Conservation (phyloP, 2,113 vertebrate genomes). For the Poicephalus gulielmi region DNA sequence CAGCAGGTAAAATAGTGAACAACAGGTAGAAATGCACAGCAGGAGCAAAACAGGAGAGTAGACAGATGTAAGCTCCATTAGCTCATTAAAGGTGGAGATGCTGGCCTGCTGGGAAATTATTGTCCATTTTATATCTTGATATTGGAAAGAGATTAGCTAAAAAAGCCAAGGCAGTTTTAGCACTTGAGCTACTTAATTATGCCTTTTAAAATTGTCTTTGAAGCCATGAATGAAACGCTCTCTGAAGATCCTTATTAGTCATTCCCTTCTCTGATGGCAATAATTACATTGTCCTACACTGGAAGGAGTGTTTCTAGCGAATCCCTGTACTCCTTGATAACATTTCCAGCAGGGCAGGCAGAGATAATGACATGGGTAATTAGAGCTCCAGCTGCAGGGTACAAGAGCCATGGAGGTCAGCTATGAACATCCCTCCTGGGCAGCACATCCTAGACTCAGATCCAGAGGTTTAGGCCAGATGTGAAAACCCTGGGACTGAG, state of each 20-base stretch:
- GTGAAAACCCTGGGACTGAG: not conserved
- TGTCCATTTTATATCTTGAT: constrained; percentile 42
- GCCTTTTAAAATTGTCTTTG: constrained; percentile 63
- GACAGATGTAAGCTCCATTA: not conserved
- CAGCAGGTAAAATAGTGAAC: not conserved
- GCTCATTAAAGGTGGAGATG: constrained; percentile 31
- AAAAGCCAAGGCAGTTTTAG: constrained; percentile 30
- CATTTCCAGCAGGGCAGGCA: not conserved
- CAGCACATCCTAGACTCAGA: not conserved
- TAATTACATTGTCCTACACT: constrained; percentile 29
- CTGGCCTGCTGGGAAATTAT: constrained; percentile 48
- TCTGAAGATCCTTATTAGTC: constrained; percentile 54
- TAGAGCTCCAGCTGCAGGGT: not conserved
- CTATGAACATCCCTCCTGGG: not conserved
- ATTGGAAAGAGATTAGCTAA: constrained; percentile 55
- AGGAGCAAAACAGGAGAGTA: not conserved
- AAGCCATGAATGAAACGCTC: not conserved
- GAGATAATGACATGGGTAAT: constrained; percentile 28
- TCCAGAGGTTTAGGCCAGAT: not conserved
- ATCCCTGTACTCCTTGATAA: not conserved
- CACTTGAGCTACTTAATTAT: constrained; percentile 64
- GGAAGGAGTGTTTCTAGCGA: not conserved
- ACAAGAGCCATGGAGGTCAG: not conserved
- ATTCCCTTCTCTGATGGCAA: constrained; percentile 40
- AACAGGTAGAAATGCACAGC: not conserved